These are phyloP conservation scores for Chydorus sphaericus DNA, from an alignment of 2,888 invertebrate species.

Conservation along the genomic window DNA sequence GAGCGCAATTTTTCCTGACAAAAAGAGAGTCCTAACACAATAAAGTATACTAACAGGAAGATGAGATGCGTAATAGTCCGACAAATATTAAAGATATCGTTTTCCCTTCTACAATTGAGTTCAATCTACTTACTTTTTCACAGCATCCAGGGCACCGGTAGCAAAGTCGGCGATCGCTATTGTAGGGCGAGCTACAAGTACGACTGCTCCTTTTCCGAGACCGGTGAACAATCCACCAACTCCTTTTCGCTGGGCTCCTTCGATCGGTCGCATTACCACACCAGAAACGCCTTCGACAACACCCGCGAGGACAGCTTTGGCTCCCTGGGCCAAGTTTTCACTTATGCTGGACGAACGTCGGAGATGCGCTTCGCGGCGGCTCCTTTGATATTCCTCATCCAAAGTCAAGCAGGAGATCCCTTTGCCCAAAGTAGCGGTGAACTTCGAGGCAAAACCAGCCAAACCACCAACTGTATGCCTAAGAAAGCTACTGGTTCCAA, in stretches of 20 bases:
- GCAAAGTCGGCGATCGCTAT: conserved; percentile 99
- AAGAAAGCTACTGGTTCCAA: conserved; percentile 85
- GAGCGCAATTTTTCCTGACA: no score
- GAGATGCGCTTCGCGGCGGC: conserved; percentile 75
- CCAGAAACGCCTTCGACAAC: conserved; percentile 28
- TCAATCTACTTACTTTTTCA: conserved; percentile 51
- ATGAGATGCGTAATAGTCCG: no score
- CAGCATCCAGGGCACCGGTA: conserved; percentile 89
- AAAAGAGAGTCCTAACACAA: no score
- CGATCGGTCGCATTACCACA: conserved; percentile 86
- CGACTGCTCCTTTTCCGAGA: conserved; percentile 86
- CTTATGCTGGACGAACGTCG: conserved; percentile 75
- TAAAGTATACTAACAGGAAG: no score
- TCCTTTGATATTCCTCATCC: conserved; percentile 88
- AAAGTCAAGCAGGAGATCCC: conserved; percentile 77
- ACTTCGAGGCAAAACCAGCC: conserved; percentile 84
- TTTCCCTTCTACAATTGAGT: no score
- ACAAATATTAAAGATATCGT: no score
- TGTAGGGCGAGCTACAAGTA: conserved; percentile 85
- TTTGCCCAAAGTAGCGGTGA: conserved; percentile 43
- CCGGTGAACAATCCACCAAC: conserved; percentile 92
- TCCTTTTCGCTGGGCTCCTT: conserved; percentile 85
- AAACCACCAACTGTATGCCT: conserved; percentile 96
- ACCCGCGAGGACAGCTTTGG: conserved; percentile 84
- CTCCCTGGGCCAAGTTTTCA: conserved; percentile 83